Percentiles rank a stretch among this genome's conserved stretches.
phyloP scores from a whole-genome alignment of 1,140 invertebrate species.

The Euura lappo region DNA sequence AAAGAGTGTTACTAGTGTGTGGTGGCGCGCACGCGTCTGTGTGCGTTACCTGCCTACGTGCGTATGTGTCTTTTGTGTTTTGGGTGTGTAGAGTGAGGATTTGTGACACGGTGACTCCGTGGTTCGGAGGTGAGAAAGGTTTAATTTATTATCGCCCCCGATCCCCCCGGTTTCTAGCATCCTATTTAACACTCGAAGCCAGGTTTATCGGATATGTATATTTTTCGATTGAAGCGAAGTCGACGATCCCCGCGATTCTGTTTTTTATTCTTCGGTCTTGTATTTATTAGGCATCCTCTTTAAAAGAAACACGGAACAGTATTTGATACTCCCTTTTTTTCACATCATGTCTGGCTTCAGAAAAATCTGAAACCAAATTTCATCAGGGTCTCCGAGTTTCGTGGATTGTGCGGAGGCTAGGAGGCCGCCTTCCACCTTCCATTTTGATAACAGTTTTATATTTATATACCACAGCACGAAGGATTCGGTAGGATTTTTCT shows the following conservation, averaged over 20 bases:
- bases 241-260: no score
- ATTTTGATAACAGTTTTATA: slow-evolving; percentile 7
- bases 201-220: no score
- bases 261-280: neutral
- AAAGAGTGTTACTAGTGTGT: neutral
- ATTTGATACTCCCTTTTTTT: neutral
- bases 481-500: no score
- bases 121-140: slow-evolving; percentile 25
- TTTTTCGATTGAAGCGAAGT: no score
- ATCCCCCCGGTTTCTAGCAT: no score
- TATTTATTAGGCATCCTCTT: neutral
- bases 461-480: neutral
- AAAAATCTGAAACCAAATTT: no score
- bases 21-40: slow-evolving; percentile 21
- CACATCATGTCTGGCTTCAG: neutral
- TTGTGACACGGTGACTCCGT: slow-evolving; percentile 17
- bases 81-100: slow-evolving; percentile 27
- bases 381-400: neutral
- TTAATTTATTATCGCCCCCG: neutral
- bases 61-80: slow-evolving; percentile 16
- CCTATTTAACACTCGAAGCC: no score
- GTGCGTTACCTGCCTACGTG: slow-evolving; percentile 21
- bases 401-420: neutral
- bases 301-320: neutral
- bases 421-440: neutral